Percentiles rank a stretch among this genome's conserved stretches.
Evolutionary conservation across 2,888 invertebrate species (phyloP).

Genomic region (Coenonympha glycerion): DNA sequence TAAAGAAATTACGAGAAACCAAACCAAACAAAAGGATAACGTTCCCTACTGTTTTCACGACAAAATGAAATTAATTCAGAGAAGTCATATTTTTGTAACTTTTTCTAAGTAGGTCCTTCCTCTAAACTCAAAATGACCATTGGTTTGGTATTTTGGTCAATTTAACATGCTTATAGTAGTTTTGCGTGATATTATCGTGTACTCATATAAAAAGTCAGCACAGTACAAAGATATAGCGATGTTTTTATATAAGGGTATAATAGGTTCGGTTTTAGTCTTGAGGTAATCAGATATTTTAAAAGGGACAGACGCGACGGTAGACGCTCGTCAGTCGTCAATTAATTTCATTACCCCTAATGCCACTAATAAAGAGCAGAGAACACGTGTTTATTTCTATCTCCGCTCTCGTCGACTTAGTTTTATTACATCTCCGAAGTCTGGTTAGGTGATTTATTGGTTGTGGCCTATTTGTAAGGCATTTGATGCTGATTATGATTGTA

Average conservation of each 20-base stretch:
- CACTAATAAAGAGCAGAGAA: slow-evolving; percentile 40
- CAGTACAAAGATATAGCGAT: too few species aligned
- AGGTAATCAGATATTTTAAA: slow-evolving; percentile 53
- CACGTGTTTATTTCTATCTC: slow-evolving; percentile 50
- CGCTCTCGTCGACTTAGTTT: slow-evolving; percentile 42
- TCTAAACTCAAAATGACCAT: too few species aligned
- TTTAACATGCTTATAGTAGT: too few species aligned
- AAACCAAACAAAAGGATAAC: too few species aligned
- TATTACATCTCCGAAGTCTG: slow-evolving; percentile 40
- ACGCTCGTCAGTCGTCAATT: slow-evolving; percentile 61
- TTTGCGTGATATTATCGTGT: too few species aligned
- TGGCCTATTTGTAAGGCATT: slow-evolving; percentile 22
- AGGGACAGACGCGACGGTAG: slow-evolving; percentile 35
- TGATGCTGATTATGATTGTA: slow-evolving; percentile 13
- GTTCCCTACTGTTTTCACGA: too few species aligned
- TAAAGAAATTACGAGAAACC: too few species aligned
- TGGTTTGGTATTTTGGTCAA: too few species aligned
- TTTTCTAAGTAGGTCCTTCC: too few species aligned
- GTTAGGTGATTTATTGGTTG: slow-evolving; percentile 35
- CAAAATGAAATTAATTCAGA: too few species aligned
- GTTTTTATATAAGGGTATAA: not conserved
- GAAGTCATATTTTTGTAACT: too few species aligned
- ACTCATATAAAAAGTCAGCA: too few species aligned
- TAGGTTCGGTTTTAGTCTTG: not conserved
- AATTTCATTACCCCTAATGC: slow-evolving; percentile 58